Base-by-base conservation (phyloP, 2,797 vertebrate genomes). In the Bradypodion ventrale region DNA sequence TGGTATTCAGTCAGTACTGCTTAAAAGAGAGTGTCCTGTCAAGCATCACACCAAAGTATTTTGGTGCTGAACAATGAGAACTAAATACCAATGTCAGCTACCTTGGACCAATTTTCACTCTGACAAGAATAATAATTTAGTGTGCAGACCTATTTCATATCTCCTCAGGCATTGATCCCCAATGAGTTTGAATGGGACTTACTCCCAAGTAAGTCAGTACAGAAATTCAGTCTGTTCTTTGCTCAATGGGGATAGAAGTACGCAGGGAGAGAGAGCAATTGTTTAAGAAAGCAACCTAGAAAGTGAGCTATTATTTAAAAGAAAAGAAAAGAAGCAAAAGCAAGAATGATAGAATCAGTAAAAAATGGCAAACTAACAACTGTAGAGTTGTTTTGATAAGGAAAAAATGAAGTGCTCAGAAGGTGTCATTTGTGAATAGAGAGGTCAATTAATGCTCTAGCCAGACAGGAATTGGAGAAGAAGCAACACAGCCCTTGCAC, bases 401-500 rank as follows among this genome's bases (percentile, higher is more conserved):
- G n/a, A n/a, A n/a, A n/a, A n/a, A n/a, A n/a, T n/a, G n/a, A n/a
- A n/a, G n/a, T n/a, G n/a, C n/a, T n/a, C n/a, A n/a, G n/a, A n/a
- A n/a, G n/a, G n/a, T n/a, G n/a, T n/a, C n/a, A 82, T 82, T 32
- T 92, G 87, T 90, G 92, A 92, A 93, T 92, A 90, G 91, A 93
- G 93, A 92, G 92, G 90, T 92, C 91, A 93, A 92, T 93, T 93
- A 92, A 79, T 90, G 92, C 93, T 92, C 91, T 90, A 91, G 89
- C 90, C 90, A 90, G 83, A 89, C 87, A 86, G 90, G 86, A 92
- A 93, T 93, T 92, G 91, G 90, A 89, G 91, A 92, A 91, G 25
- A 4, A 52, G 44, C 44, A 5, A 37, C 23, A 87, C 23, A 40
- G 49, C 49, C 49, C 49, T 52, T 40, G 19, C 10, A 1, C 29